A percentile compares a stretch with the other conserved stretches of the same genome.
phyloP scores from a whole-genome alignment of 1,140 invertebrate genomes.

The Ceratina calcarata region DNA sequence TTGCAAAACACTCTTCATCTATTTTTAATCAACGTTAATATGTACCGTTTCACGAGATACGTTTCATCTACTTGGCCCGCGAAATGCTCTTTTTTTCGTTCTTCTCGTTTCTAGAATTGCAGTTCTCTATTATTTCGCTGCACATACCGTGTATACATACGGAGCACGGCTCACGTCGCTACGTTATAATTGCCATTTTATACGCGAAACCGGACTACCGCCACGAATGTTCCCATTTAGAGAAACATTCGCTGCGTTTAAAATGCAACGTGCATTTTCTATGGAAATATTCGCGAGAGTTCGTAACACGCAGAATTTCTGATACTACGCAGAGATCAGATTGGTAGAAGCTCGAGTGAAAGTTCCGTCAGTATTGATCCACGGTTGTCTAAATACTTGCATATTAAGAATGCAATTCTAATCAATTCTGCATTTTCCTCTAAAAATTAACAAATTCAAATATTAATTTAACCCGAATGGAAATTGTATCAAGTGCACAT shows the following conservation, averaged over 20 bases:
- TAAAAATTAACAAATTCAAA: too few species aligned
- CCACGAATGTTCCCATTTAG: constrained; percentile 14
- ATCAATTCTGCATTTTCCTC: too few species aligned
- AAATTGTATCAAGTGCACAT: too few species aligned
- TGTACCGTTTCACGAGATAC: not conserved
- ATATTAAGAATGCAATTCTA: not conserved
- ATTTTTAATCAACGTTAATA: constrained; percentile 20
- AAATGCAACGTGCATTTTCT: not conserved
- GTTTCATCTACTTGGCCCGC: constrained; percentile 11
- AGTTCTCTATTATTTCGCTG: constrained; percentile 25
- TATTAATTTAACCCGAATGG: too few species aligned
- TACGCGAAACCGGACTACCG: not conserved
- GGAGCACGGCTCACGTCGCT: not conserved
- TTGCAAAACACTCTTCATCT: not conserved
- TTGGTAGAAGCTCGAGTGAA: constrained; percentile 14
- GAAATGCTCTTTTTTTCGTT: not conserved
- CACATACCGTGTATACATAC: not conserved
- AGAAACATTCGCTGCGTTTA: constrained; percentile 13
- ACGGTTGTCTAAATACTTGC: not conserved
- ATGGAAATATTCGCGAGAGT: not conserved
- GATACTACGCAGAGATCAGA: not conserved
- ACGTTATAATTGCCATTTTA: constrained; percentile 33
- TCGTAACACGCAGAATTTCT: not conserved
- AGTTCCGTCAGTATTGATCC: constrained; percentile 12
- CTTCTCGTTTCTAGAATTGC: constrained; percentile 19